Conservation (phyloP, 2,888 invertebrate genomes). For the Rhabditoides inermis region DNA sequence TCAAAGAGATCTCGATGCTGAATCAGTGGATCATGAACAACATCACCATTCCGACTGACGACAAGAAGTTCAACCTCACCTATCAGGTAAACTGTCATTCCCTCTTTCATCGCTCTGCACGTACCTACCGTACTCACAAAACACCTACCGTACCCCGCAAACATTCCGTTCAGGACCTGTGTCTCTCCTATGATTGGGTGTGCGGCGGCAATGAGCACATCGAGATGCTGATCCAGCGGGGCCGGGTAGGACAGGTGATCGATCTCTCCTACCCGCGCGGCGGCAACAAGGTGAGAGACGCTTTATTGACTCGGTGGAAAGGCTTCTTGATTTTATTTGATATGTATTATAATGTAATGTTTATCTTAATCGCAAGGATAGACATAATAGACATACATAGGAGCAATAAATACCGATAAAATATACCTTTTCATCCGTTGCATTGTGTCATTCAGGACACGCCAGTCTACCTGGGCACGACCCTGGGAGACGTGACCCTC, state of each 20-base stretch:
- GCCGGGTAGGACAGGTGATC: conserved; percentile 41
- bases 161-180: conserved; percentile 29
- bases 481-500: conserved; percentile 42
- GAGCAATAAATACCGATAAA: too few relatives aligned
- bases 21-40: conserved; percentile 46
- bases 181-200: conserved; percentile 36
- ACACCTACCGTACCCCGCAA: neutral
- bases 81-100: conserved; percentile 33
- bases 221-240: conserved; percentile 39
- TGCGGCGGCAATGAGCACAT: conserved; percentile 50
- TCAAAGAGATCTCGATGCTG: conserved; percentile 40
- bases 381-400: too few relatives aligned
- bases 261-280: conserved; percentile 46
- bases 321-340: neutral
- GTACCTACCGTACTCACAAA: neutral
- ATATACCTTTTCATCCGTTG: too few relatives aligned
- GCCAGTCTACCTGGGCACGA: conserved; percentile 48
- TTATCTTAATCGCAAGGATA: too few relatives aligned
- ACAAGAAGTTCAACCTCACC: conserved; percentile 40
- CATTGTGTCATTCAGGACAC: conserved; percentile 43
- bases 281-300: conserved; percentile 36
- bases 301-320: neutral
- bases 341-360: too few relatives aligned
- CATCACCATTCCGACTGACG: conserved; percentile 39
- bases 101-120: neutral